Evolutionary conservation across 1,140 invertebrate genomes (phyloP), one percentile per base, ranked within the genome.

Genomic region (Ganaspis sp.): DNA sequence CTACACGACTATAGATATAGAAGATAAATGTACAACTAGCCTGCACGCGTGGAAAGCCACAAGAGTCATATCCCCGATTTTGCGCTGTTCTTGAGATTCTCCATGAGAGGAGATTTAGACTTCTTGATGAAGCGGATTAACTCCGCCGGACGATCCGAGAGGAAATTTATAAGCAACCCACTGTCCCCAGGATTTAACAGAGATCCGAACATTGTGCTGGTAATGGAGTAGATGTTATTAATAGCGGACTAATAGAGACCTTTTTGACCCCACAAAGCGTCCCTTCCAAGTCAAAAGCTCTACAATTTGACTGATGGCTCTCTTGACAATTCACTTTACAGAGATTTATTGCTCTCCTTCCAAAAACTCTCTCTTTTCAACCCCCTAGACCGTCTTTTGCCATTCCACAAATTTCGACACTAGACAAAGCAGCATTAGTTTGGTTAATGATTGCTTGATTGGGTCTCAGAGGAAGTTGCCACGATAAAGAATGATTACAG

Each of bases 161-260:
- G 58, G 12, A n/a, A 29, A 64, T 64, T 64, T 64, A 64, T 64
- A 64, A 64, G 23, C 58, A 29, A 26, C 58, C 58, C 58, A 64
- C 58, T 64, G 58, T 64, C 58, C 58, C 15, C 21, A 29, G 58
- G 58, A 64, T 29, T 29, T 64, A 26, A 64, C 23, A 64, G 58
- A 64, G 23, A 29, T 64, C 11, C n/a, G 23, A 64, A 29, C 58
- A 64, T 64, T 34, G 58, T 64, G 26, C 26, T 64, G 58, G 23
- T 64, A 64, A 64, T 64, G 58, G 58, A 64, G 58, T 64, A 29
- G 58, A 64, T 64, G 26, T 64, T 64, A 64, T 64, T 29, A 64
- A 64, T 64, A 64, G 58, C 9, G 58, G 21, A 64, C 58, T 64
- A 64, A 64, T 64, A 64, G 58, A 64, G 23, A 64, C 58, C 58